Percentiles rank a stretch among this genome's conserved stretches.
These are phyloP conservation scores for Brenthis hecate DNA, from an alignment of 2,888 invertebrate genomes.

Conservation along the genomic window DNA sequence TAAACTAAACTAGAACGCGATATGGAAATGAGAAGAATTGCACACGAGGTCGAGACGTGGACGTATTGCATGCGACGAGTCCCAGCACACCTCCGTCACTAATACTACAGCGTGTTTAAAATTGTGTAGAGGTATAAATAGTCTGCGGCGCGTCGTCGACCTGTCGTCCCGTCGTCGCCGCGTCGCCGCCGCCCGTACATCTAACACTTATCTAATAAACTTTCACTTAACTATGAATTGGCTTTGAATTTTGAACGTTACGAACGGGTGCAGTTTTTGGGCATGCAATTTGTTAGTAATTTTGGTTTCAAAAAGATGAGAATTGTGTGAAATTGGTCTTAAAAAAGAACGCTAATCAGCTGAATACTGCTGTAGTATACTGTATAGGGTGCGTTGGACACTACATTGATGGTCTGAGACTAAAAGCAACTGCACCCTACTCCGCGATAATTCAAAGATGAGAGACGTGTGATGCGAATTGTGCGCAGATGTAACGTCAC, in stretches of 20 bases:
- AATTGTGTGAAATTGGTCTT: not conserved
- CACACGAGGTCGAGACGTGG: constrained; percentile 76
- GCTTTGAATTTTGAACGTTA: constrained; percentile 61
- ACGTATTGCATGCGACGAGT: constrained; percentile 63
- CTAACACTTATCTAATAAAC: constrained; percentile 72
- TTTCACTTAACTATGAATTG: constrained; percentile 75
- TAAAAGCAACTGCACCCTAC: constrained; percentile 40
- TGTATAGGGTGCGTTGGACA: too few relatives aligned
- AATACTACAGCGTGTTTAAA: constrained; percentile 19
- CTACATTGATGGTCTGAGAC: not conserved
- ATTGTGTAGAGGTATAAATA: constrained; percentile 13
- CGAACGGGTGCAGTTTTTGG: constrained; percentile 25
- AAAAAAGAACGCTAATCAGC: too few relatives aligned
- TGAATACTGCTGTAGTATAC: too few relatives aligned
- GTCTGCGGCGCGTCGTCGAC: constrained; percentile 1
- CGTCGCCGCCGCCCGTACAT: constrained; percentile 59
- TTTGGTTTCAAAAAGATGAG: not conserved
- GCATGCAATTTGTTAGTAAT: not conserved
- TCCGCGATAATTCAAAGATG: constrained; percentile 41
- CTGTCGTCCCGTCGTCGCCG: constrained; percentile 50
- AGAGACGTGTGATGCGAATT: constrained; percentile 58
- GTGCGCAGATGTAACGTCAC: constrained; percentile 45
- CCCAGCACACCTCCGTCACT: not conserved
- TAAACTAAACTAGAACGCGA: constrained; percentile 77
- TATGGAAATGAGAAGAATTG: constrained; percentile 80